These are phyloP conservation scores for Gisinianus flammeolus DNA, from an alignment of 2,888 invertebrate genomes.

Conservation along the genomic window DNA sequence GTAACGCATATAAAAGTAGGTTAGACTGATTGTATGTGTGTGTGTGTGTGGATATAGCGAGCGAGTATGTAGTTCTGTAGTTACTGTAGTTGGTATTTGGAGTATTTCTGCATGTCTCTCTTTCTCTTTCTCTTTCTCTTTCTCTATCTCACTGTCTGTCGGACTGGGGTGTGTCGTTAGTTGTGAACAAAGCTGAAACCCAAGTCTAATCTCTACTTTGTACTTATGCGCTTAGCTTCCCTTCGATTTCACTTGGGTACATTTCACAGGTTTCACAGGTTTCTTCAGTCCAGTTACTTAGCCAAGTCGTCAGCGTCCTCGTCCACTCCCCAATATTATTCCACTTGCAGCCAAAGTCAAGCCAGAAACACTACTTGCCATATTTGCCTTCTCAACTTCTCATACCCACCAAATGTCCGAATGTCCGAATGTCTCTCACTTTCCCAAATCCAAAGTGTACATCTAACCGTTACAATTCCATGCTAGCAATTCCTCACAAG, in stretches of 20 bases:
- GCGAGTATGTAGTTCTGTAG: not conserved
- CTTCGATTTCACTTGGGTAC: conserved; percentile 39
- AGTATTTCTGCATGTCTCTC: too few relatives aligned
- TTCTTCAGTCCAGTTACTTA: not conserved
- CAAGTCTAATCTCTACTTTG: conserved; percentile 39
- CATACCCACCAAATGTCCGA: not conserved
- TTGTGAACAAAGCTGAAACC: conserved; percentile 27
- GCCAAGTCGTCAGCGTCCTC: not conserved
- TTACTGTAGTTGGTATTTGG: too few relatives aligned
- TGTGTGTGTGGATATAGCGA: not conserved
- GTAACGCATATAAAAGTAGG: not conserved
- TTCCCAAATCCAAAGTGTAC: not conserved
- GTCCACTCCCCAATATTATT: conserved; percentile 9
- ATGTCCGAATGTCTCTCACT: not conserved
- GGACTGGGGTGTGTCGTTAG: not conserved
- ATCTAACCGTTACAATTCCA: too few relatives aligned
- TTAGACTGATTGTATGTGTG: not conserved
- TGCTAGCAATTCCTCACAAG: not conserved
- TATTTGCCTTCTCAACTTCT: not conserved
- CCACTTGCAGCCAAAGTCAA: not conserved
- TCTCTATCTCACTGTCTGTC: not conserved
- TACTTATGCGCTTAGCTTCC: conserved; percentile 40
- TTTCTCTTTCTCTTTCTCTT: not conserved
- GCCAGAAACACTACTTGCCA: not conserved
- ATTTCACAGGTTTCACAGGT: conserved; percentile 34